Evolutionary conservation across 2,888 invertebrate species (phyloP).

Genomic region (Tanypteryx hageni): DNA sequence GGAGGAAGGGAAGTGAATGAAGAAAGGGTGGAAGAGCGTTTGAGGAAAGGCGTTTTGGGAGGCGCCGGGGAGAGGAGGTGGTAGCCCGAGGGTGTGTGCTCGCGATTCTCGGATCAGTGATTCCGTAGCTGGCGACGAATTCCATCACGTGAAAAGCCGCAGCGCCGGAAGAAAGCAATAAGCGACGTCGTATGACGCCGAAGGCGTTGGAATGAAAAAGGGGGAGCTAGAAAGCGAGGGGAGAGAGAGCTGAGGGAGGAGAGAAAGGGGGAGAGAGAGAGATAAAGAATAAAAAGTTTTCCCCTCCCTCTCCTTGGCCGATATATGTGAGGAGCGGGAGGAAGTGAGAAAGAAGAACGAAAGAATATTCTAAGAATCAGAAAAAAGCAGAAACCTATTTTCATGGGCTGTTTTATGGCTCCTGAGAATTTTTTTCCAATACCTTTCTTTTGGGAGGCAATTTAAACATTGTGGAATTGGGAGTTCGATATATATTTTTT

Average conservation of each 20-base stretch:
- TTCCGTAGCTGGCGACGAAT: slow-evolving; percentile 27
- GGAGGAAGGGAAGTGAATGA: background rate
- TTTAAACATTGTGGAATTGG: too few relatives aligned
- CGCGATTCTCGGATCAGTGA: slow-evolving; percentile 18
- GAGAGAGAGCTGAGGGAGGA: background rate
- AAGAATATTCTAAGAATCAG: background rate
- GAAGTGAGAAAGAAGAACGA: background rate
- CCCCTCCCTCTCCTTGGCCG: background rate
- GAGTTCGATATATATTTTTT: too few relatives aligned
- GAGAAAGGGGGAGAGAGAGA: background rate
- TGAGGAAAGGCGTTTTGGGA: background rate
- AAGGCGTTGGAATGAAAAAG: slow-evolving; percentile 11
- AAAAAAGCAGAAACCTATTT: background rate
- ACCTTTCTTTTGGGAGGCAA: background rate
- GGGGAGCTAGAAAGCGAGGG: background rate
- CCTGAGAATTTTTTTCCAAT: background rate
- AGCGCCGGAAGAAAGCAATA: slow-evolving; percentile 17
- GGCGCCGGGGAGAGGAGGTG: background rate
- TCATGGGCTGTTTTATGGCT: background rate
- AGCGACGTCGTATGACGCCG: slow-evolving; percentile 9
- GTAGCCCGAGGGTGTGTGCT: background rate
- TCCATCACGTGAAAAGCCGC: slow-evolving; percentile 18
- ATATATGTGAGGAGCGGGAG: background rate
- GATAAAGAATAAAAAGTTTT: too few relatives aligned
- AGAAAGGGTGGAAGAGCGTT: background rate